Percentiles rank a stretch among this genome's conserved stretches.
Conservation (phyloP, 2,113 vertebrate species). For the Hyaena hyaena region DNA sequence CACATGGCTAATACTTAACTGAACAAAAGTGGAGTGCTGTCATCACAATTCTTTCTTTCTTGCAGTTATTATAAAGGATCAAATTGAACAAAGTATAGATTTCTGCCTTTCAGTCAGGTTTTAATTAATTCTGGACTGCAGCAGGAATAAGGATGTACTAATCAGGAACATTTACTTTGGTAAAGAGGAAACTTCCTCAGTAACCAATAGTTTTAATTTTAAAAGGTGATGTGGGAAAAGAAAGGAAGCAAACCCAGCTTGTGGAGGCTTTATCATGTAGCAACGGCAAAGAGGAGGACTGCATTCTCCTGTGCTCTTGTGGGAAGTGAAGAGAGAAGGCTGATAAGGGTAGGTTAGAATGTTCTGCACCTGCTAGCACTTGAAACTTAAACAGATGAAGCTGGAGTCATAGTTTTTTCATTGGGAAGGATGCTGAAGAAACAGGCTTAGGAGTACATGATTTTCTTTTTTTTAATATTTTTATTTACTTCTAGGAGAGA, state of each 20-base stretch:
- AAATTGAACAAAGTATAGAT: not conserved
- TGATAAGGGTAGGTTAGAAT: not conserved
- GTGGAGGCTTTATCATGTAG: not conserved
- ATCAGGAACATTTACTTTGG: not conserved
- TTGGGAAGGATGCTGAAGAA: not conserved
- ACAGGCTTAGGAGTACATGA: not conserved
- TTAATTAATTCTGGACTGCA: not conserved
- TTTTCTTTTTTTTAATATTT: not conserved
- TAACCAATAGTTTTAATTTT: constrained; percentile 29
- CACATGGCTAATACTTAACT: not conserved
- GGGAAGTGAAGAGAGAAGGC: not conserved
- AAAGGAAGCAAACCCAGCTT: not conserved
- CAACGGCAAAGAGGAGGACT: not conserved
- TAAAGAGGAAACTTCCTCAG: not conserved
- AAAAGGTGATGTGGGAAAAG: not conserved
- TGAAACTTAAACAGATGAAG: not conserved
- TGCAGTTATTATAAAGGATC: not conserved
- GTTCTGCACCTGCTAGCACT: not conserved
- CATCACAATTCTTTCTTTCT: not conserved
- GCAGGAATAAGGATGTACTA: not conserved
- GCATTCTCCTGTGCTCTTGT: not conserved
- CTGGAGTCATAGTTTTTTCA: not conserved
- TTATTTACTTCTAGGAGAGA: no score
- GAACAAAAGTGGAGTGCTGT: not conserved
- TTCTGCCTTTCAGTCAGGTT: not conserved